Base-by-base conservation (phyloP, 2,888 invertebrate genomes). In the Pristionchus fissidentatus region DNA sequence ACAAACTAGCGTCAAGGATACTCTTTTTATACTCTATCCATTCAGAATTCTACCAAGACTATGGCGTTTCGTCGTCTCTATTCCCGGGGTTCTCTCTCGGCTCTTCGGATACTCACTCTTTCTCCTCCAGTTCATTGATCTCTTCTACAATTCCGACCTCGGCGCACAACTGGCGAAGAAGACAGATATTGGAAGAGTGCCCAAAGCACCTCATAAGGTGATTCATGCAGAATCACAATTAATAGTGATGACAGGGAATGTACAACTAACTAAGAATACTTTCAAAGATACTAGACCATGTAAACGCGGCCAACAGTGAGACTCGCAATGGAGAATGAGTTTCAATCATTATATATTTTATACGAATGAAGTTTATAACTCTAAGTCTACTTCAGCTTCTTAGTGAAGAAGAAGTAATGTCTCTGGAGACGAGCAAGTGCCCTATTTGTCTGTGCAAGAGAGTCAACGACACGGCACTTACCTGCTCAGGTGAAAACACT, bases 41-140 rank as follows among this genome's bases (percentile, higher is more conserved):
- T 46, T 85, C 82, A 91, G 91, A 57, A 85, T 90, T 70, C 80
- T 91, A 73, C 87, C 88, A 29, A 86, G 90, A 66, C 84, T 90
- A n/a, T 90, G 90, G 90, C 86, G 91, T 38, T 86, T 90, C 79
- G 35, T 90, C 46, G 84, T 91, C 13, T 85, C 88, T 5, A 84
- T 91, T 15, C 91, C 91, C 10, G 90, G 90, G 52, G 84, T 89
- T 10, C 57, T 89, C 19, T 91, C 90, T 10, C 86, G 91, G 38
- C 84, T 91, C 1, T 88, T 91, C 78, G 90, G 90, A 0, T 91
- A 91, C 75, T 88, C 88, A 10, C 87, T 91, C 13, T 91, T 91
- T 84, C 88, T 91, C 60, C 88, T 91, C 13, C 91, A 91, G 80
- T 91, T 91, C 78, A 84, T 91, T 66, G 91, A 91, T 79, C 89